phyloP scores from a whole-genome alignment of 2,888 invertebrate genomes.

The Lasioglossum calceatum region DNA sequence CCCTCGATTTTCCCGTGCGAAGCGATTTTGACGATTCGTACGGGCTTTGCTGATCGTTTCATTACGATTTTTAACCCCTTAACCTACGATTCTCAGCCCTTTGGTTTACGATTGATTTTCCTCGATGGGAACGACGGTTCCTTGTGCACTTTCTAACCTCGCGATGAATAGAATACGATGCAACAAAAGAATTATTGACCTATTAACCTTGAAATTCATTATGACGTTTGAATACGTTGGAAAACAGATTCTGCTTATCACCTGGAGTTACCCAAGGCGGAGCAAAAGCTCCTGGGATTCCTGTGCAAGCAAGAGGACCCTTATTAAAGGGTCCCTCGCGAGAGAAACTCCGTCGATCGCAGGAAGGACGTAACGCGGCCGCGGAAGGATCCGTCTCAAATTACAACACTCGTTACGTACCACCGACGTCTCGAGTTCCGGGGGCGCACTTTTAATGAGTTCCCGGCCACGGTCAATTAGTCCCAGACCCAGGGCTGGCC shows the following conservation, averaged over 20 bases:
- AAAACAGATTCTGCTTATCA: background rate
- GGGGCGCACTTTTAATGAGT: constrained; percentile 77
- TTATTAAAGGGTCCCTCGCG: constrained; percentile 28
- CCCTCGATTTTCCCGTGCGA: background rate
- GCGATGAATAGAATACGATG: too few species aligned
- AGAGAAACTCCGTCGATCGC: constrained; percentile 47
- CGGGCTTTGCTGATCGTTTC: background rate
- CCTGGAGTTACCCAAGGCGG: background rate
- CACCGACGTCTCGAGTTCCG: constrained; percentile 75
- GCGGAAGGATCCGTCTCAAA: constrained; percentile 71
- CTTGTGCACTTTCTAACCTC: too few species aligned
- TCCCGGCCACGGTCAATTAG: constrained; percentile 73
- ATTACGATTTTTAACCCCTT: too few species aligned
- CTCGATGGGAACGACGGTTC: too few species aligned
- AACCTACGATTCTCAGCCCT: too few species aligned
- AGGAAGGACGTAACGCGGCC: constrained; percentile 54
- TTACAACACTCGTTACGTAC: constrained; percentile 77
- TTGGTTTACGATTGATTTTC: too few species aligned
- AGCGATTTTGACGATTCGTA: background rate
- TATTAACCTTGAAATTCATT: too few species aligned
- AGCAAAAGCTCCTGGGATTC: background rate
- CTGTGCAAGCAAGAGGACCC: constrained; percentile 28
- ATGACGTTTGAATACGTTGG: too few species aligned
- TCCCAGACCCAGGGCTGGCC: constrained; percentile 15
- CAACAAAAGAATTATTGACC: too few species aligned